Base-by-base conservation (phyloP, 2,113 vertebrate genomes). In the Laticauda colubrina region DNA sequence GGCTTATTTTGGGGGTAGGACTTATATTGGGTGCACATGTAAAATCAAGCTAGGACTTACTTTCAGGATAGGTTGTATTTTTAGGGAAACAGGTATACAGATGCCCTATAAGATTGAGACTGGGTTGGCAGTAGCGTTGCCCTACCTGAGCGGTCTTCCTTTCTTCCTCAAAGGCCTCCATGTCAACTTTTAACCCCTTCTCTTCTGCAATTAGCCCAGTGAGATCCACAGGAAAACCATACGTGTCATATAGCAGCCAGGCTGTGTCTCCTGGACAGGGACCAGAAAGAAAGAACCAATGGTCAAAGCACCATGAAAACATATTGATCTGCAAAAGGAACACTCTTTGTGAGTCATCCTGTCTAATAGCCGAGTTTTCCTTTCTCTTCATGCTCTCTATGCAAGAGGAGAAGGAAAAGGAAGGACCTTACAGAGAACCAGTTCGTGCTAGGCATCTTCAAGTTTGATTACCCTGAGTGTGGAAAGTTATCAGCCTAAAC, bases 121-220 rank as follows among this genome's bases (percentile, higher is more conserved):
- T 24, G 29, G 64, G 12, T 6, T 43, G 15, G 39, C 10, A 2
- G 6, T 8, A 21, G 51, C 48, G 18, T 48, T 45, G 26, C 10
- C 1, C 88, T 57, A 99, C 99, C 98, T 99, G 99, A 0, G 99
- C 99, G 0, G 98, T 98, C 90, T 98, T 99, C 93, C 99, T 98
- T 96, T 99, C 99, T 81, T 99, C 98, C 91, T 99, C 99, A 91
- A 99, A 99, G 81, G 98, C 97, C 3, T 98, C 97, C 96, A 98
- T 94, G 95, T 99, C 99, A 75, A 99, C 98, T 1, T 86, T 94
- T 95, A 99, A 97, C 43, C 99, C 99, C 34, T 99, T 99, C 97
- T 99, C 99, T 96, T 99, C 99, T 0, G 99, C 99, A 85, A 99
- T 99, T 88, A 99, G 98, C 18, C 98, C 99, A 0, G 99, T 99